Conservation (phyloP, 2,888 invertebrate species). For the Drosophila prostipennis region DNA sequence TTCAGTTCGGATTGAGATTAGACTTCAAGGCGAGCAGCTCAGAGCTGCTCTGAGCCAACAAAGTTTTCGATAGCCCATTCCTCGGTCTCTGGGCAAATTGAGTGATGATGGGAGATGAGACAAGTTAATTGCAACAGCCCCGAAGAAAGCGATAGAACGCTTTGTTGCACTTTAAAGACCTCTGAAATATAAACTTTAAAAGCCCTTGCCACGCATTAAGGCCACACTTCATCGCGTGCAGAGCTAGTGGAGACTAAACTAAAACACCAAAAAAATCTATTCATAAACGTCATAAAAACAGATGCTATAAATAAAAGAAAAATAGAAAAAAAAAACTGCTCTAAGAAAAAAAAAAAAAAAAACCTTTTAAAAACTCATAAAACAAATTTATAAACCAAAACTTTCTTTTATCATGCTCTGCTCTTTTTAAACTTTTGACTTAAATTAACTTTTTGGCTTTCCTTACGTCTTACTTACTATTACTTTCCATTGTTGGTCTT, state of each 20-base stretch:
- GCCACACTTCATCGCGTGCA: conserved; percentile 46
- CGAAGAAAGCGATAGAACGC: conserved; percentile 5
- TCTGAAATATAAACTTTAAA: background rate
- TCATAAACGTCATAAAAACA: conserved; percentile 48
- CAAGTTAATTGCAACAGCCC: conserved; percentile 30
- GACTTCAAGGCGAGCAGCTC: conserved; percentile 43
- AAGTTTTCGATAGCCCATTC: conserved; percentile 70
- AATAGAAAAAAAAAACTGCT: conserved; percentile 32
- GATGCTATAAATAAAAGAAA: conserved; percentile 46
- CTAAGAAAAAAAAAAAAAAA: conserved; percentile 43
- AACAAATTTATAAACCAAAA: conserved; percentile 68
- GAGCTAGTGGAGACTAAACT: conserved; percentile 38
- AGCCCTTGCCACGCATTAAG: conserved; percentile 41
- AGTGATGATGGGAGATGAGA: conserved; percentile 28
- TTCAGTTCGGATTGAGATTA: conserved; percentile 45
- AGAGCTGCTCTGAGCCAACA: conserved; percentile 47
- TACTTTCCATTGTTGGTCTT: conserved; percentile 46
- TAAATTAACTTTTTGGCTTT: conserved; percentile 61
- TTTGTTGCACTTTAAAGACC: background rate
- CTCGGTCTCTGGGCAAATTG: conserved; percentile 39
- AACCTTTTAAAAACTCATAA: conserved; percentile 67
- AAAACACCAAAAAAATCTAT: conserved; percentile 20
- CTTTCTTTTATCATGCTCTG: conserved; percentile 81
- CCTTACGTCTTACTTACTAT: conserved; percentile 37
- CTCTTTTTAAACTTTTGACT: conserved; percentile 88